These are phyloP conservation scores for Vulpes lagopus DNA, from an alignment of 2,113 vertebrate species.

Conservation along the genomic window DNA sequence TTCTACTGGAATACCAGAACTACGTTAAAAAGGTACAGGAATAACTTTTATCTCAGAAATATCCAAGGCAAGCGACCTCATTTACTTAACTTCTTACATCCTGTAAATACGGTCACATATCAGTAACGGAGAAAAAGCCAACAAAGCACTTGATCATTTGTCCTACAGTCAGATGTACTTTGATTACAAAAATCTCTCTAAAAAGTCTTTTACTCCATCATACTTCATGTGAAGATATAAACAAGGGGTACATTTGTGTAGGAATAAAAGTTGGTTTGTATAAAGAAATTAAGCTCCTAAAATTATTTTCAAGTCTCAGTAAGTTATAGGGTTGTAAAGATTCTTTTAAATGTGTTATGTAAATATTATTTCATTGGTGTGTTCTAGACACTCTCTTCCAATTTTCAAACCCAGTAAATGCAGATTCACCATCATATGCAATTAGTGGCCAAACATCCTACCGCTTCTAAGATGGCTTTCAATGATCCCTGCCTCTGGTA, in stretches of 20 bases:
- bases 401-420: constrained; percentile 55
- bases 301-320: constrained; percentile 58
- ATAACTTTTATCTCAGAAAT: constrained; percentile 56
- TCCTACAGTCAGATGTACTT: not conserved
- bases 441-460: constrained; percentile 28
- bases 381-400: constrained; percentile 20
- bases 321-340: constrained; percentile 17
- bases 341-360: constrained; percentile 51
- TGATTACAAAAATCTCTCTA: not conserved
- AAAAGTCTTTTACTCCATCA: not conserved
- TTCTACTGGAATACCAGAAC: constrained; percentile 24
- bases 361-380: constrained; percentile 60
- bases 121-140: not conserved
- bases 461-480: not conserved
- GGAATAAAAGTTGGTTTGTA: constrained; percentile 47
- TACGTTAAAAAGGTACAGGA: constrained; percentile 29
- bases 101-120: not conserved
- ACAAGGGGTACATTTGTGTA: constrained; percentile 35
- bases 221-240: constrained; percentile 33
- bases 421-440: not conserved
- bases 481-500: not conserved
- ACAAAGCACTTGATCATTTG: constrained; percentile 4
- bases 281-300: constrained; percentile 26
- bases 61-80: constrained; percentile 3
- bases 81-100: constrained; percentile 17